These are phyloP conservation scores for Hypercompe scribonia DNA, from an alignment of 2,888 invertebrate species.

Conservation along the genomic window DNA sequence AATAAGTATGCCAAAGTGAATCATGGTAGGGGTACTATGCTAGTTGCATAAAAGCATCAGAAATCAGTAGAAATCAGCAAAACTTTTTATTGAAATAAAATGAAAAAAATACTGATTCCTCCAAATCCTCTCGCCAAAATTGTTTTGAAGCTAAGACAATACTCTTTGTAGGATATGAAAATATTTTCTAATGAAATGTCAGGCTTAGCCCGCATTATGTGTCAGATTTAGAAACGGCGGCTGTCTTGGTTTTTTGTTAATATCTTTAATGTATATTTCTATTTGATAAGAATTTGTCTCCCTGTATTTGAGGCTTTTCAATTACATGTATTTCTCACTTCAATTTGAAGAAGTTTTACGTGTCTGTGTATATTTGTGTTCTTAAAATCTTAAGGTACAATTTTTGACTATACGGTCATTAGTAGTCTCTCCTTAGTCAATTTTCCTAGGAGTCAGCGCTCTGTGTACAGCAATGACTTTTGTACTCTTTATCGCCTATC, in stretches of 20 bases:
- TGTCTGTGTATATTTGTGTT: neutral
- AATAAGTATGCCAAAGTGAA: no score
- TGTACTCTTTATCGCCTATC: no score
- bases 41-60: neutral
- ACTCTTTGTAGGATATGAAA: neutral
- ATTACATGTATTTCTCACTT: neutral
- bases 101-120: neutral
- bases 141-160: neutral
- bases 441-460: no score
- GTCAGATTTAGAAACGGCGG: conserved; percentile 10
- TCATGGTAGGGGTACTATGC: no score
- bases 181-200: conserved; percentile 8
- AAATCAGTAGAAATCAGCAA: no score
- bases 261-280: neutral
- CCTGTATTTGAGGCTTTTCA: neutral
- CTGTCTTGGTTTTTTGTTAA: neutral
- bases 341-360: neutral
- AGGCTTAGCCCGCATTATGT: neutral
- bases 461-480: no score
- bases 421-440: no score
- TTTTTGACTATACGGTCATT: neutral
- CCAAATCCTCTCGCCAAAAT: neutral
- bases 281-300: neutral
- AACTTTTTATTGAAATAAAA: no score
- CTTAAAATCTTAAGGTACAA: neutral